Conservation (phyloP, 2,888 invertebrate genomes). For the Zygogramma bicolorata region DNA sequence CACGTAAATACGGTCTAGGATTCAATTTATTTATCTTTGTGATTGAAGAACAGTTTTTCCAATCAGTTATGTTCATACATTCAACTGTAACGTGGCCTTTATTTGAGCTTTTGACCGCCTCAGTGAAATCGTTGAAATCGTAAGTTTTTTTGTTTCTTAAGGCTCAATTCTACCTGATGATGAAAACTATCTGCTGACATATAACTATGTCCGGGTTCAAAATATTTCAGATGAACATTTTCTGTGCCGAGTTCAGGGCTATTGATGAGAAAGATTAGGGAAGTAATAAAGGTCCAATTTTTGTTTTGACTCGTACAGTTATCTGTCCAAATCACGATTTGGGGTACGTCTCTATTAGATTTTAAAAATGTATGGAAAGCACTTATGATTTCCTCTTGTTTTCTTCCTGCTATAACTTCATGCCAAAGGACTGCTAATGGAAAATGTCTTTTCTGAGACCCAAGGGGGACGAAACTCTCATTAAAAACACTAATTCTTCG, state of each 20-base stretch:
- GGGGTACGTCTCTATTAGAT: conserved; percentile 20
- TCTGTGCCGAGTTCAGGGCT: not conserved
- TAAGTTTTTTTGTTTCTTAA: conserved; percentile 29
- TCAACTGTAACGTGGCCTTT: not conserved
- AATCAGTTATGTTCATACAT: not conserved
- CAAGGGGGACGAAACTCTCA: conserved; percentile 38
- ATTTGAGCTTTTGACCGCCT: conserved; percentile 12
- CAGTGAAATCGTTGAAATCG: conserved; percentile 35
- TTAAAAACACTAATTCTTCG: conserved; percentile 25
- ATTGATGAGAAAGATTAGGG: conserved; percentile 25
- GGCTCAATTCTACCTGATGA: conserved; percentile 23
- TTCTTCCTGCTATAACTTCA: conserved; percentile 44
- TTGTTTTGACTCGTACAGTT: conserved; percentile 32
- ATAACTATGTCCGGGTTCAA: conserved; percentile 33
- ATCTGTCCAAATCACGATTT: conserved; percentile 22
- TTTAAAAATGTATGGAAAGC: conserved; percentile 21
- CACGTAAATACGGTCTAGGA: not conserved
- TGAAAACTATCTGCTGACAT: conserved; percentile 30
- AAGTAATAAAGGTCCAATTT: conserved; percentile 37
- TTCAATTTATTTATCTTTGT: not conserved
- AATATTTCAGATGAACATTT: conserved; percentile 28
- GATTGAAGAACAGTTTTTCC: not conserved
- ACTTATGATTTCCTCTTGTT: conserved; percentile 47
- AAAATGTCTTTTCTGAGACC: not conserved
- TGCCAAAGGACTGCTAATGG: conserved; percentile 50